Evolutionary conservation across 2,888 invertebrate genomes (phyloP), one percentile per base, ranked within the genome.

Genomic region (Girardia tigrina): DNA sequence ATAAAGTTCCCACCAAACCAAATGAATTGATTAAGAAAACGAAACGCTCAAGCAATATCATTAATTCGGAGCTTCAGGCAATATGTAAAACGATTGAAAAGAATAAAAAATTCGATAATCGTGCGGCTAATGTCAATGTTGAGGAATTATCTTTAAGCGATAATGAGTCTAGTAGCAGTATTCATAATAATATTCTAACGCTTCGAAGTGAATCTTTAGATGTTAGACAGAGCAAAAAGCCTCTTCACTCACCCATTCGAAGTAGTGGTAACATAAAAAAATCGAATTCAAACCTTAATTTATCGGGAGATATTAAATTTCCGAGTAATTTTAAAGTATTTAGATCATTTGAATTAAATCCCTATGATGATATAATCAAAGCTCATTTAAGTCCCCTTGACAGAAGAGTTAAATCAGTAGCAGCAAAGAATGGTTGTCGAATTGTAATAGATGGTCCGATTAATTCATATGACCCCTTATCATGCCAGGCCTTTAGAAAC

Each of bases 381-480:
- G 56, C 56, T n/a, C 56, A 56, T 56, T 56, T 56, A 16, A 56
- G 23, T 56, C 56, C 56, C 2, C 6, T 56, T n/a, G 56, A 56
- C n/a, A 56, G 56, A 56, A 4, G 56, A 56, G 56, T 56, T 4
- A 56, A 56, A 56, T 56, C 56, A 20, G 56, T 56, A 56, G 56
- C 56, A 12, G 56, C 56, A n/a, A 56, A 56, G 23, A 56, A 56
- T 23, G 56, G 56, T 12, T 56, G 56, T 23, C 56, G n/a, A 56
- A 56, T 56, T 23, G 56, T n/a, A 8, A 56, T 56, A 6, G 56
- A 56, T 56, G 56, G 56, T 4, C 56, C 56, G 6, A 56, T 56
- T 20, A 56, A 56, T 56, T 56, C 56, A 56, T 56, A 56, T 56
- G 56, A 56, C 23, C 56, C 56, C n/a, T 56, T 56, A 56, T 56